Evolutionary conservation across 2,113 vertebrate species (phyloP), one percentile per base, ranked within the genome.

Genomic region (Nothobranchius furzeri): DNA sequence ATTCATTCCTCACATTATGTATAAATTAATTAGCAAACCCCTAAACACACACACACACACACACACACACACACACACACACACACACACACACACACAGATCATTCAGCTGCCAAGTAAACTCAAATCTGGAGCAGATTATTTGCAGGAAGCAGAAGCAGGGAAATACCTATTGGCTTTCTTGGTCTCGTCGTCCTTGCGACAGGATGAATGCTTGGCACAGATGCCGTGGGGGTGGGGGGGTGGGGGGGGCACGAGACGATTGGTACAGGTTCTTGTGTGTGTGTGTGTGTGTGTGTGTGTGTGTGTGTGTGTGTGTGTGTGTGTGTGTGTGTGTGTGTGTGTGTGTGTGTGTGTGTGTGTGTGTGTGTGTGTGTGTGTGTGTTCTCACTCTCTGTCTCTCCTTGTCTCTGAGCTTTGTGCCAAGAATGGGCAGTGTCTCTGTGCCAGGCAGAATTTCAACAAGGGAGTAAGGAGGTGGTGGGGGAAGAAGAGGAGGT

Each of bases 401-500:
- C 70, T 81, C 74, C 76, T 79, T 79, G 68, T 85, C 75, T 76
- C 82, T 82, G 67, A 88, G 86, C 81, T 82, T 83, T 76, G 83
- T 92, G 90, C 90, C 91, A 92, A 90, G 88, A 89, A 87, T 88
- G 91, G 91, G 86, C 90, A 89, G 90, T 80, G 84, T 88, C 88
- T 89, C 86, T 88, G 77, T 91, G 89, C 90, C 88, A 88, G 90
- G 90, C 91, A 86, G 91, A 92, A 93, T 92, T 91, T 92, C 84
- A 93, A 91, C 92, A 86, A 92, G 89, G 78, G 81, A 83, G 82
- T 81, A 85, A 88, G 88, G 85, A 87, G 90, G 85, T 80, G 83
- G 83, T 83, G 84, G 80, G 75, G 55, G 83, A 75, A 54, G 75
- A 69, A 79, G 62, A 64, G 82, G 67, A 81, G 83, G 68, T 65